phyloP scores from a whole-genome alignment of 2,888 invertebrate species.

The Neoascia interrupta region DNA sequence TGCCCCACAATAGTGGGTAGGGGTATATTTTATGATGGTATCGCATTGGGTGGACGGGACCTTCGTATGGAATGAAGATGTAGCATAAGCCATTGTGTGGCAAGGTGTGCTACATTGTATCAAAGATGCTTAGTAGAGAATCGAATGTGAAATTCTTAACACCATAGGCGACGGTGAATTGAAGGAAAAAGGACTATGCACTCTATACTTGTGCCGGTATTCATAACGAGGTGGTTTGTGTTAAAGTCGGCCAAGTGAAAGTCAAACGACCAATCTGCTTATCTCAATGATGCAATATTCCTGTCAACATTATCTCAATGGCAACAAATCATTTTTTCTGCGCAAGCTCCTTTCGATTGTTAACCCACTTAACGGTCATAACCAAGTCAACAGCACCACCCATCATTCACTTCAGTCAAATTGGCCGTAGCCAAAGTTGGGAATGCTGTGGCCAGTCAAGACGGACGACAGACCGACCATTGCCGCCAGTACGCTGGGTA shows the following conservation, averaged over 20 bases:
- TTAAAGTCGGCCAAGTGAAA: constrained; percentile 36
- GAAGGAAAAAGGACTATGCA: no score
- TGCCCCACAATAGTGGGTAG: constrained; percentile 17
- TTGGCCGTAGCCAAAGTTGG: constrained; percentile 14
- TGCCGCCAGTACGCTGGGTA: constrained; percentile 14
- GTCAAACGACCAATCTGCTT: constrained; percentile 21
- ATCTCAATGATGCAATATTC: constrained; percentile 47
- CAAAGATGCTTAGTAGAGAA: no score
- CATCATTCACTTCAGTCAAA: constrained; percentile 58
- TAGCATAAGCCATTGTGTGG: constrained; percentile 3
- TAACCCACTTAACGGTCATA: constrained; percentile 33
- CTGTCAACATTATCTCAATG: constrained; percentile 54
- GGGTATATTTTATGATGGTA: constrained; percentile 25
- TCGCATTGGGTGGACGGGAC: constrained; percentile 20
- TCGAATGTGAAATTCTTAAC: no score
- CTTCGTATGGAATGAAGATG: constrained; percentile 25
- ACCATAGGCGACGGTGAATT: no score
- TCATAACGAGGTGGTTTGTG: no score
- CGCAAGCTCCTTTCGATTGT: not conserved
- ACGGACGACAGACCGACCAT: not conserved
- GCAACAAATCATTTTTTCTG: constrained; percentile 46
- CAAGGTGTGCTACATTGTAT: not conserved
- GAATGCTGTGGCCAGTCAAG: constrained; percentile 8
- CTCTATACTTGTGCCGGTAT: not conserved
- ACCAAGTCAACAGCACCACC: constrained; percentile 45